Base-by-base conservation (phyloP, 2,113 vertebrate species). In the Cheirogaleus medius region DNA sequence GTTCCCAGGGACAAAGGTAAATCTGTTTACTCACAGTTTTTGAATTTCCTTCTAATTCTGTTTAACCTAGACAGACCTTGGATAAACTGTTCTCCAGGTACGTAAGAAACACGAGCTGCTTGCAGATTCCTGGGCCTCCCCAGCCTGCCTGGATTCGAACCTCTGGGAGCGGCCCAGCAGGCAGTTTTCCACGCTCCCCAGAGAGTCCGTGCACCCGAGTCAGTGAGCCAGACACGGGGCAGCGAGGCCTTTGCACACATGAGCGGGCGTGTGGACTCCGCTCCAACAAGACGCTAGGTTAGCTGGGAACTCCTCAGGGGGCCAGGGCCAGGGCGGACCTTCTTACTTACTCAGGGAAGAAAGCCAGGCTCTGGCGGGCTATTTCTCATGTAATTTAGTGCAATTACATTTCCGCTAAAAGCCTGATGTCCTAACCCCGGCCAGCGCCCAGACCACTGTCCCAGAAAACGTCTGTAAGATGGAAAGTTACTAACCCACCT, bases 201-300 rank as follows among this genome's bases (percentile, higher is more conserved):
- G 44, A 20, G 71, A 9, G 39, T 9, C 5, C 2, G 1, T 5
- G 39, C 3, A 4, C 39, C 60, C 47, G 9, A 21, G 80, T 0
- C 20, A 47, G 63, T 6, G 32, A 54, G 6, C 4, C 63, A 12
- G 32, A 8, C 54, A 58, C 8, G 3, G 0, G 2, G 12, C 44
- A 1, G 20, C 1, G 44, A 49, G 73, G 56, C 12, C n/a, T 42
- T 8, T 6, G 27, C 0, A 18, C 0, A 20, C 0, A 2, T 12
- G 2, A 58, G 68, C 0, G 39, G 68, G 42, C 8, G 0, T 0
- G 60, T 1, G 15, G 58, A 15, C 27, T 25, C 44, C 3, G 23
- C 39, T 37, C 34, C 15, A 9, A 32, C 44, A 15, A 34, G 20
- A 56, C 3, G 1, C 52, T n/a, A 9, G 4, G 69, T 2, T 42